phyloP scores from a whole-genome alignment of 2,113 vertebrate species.

The Rhinoptilus africanus region DNA sequence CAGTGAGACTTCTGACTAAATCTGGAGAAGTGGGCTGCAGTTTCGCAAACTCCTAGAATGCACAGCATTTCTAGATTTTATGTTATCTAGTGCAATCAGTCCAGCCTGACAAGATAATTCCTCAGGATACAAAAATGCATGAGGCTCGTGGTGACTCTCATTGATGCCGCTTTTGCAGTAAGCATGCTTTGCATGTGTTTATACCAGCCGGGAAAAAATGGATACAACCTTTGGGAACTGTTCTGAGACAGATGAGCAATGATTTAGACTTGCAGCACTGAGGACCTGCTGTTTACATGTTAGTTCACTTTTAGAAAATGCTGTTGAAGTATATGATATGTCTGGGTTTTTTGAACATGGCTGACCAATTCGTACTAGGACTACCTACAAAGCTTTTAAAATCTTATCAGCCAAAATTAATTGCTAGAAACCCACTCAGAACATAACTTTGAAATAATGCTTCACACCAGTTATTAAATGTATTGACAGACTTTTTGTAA shows the following conservation, averaged over 20 bases:
- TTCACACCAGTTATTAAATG: background rate
- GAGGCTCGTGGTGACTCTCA: background rate
- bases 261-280: background rate
- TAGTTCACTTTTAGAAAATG: background rate
- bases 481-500: background rate
- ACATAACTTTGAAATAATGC: background rate
- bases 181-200: background rate
- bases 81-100: background rate
- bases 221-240: too few relatives aligned
- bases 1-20: background rate
- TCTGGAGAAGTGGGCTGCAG: background rate
- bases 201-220: background rate
- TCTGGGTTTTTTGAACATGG: background rate
- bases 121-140: background rate
- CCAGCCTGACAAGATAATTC: background rate
- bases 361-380: background rate
- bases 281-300: background rate
- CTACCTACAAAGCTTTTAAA: background rate
- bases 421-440: background rate
- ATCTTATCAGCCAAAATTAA: background rate
- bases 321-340: background rate
- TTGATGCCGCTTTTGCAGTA: background rate
- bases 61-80: background rate
- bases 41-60: background rate
- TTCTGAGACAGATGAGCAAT: background rate